Evolutionary conservation across 2,797 vertebrate genomes (phyloP).

Genomic region (Epinephelus malabaricus): DNA sequence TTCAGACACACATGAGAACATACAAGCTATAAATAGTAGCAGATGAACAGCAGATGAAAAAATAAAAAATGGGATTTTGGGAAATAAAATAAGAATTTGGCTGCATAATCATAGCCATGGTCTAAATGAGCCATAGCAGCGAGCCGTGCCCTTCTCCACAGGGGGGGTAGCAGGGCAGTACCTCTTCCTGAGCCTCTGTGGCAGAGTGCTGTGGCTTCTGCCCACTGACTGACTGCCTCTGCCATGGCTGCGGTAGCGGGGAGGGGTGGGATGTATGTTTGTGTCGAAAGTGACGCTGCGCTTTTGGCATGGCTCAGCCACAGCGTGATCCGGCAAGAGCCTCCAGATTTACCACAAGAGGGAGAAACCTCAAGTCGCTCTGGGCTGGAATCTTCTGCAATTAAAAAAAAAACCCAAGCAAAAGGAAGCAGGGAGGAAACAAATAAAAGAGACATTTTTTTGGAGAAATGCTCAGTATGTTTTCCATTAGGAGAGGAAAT

Average conservation of each 20-base stretch:
- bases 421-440: conserved; percentile 72
- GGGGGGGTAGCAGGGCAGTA: conserved; percentile 22
- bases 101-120: conserved; percentile 30
- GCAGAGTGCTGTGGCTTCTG: conserved; percentile 55
- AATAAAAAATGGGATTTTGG: neutral
- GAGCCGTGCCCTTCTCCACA: conserved; percentile 36
- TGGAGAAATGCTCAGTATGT: conserved; percentile 70
- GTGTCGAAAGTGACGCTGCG: conserved; percentile 74
- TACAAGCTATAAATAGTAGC: conserved; percentile 33
- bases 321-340: conserved; percentile 66
- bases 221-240: conserved; percentile 62
- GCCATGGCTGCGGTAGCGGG: conserved; percentile 63
- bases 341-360: conserved; percentile 77
- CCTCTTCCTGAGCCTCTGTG: conserved; percentile 39
- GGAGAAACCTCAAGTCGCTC: conserved; percentile 71
- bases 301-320: conserved; percentile 70
- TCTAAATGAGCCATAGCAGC: conserved; percentile 28
- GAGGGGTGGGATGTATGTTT: conserved; percentile 70
- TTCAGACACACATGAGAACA: conserved; percentile 21
- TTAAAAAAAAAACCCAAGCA: conserved; percentile 51
- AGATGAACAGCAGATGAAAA: conserved; percentile 43
- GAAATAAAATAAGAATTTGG: conserved; percentile 28
- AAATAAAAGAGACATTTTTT: conserved; percentile 73
- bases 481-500: conserved; percentile 73
- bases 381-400: conserved; percentile 69